These are phyloP conservation scores for Lepidurus apus DNA, from an alignment of 1,140 invertebrate genomes.

Conservation along the genomic window DNA sequence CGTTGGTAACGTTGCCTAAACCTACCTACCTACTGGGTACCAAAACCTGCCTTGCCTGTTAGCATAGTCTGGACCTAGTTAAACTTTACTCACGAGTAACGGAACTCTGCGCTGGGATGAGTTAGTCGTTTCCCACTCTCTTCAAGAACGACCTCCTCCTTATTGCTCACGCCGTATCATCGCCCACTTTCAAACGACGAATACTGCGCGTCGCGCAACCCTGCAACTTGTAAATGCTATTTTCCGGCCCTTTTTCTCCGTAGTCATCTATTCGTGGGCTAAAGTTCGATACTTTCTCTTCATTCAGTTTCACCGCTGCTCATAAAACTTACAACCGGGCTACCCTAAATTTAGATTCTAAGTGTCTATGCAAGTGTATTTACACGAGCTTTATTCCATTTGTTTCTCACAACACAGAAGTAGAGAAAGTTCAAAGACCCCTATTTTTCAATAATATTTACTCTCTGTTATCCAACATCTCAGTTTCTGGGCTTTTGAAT, in stretches of 20 bases:
- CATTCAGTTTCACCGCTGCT: neutral
- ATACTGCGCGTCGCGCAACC: neutral
- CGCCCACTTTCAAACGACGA: neutral
- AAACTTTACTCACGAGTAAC: slow-evolving; percentile 22
- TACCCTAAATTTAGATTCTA: too few relatives aligned
- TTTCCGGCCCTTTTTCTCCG: neutral
- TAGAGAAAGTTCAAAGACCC: neutral
- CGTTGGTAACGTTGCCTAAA: slow-evolving; percentile 19
- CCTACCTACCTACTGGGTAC: slow-evolving; percentile 12
- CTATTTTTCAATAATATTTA: neutral
- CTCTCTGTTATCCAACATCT: too few relatives aligned
- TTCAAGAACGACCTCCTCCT: neutral
- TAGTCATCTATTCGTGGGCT: neutral
- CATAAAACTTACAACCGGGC: neutral
- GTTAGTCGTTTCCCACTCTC: neutral
- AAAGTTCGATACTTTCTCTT: neutral
- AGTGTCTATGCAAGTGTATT: neutral
- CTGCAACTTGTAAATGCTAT: neutral
- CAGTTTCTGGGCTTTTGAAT: neutral
- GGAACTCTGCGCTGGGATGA: neutral
- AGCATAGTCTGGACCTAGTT: slow-evolving; percentile 17
- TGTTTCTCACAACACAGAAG: neutral
- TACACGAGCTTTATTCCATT: neutral
- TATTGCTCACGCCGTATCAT: neutral
- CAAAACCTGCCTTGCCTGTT: slow-evolving; percentile 21